Evolutionary conservation across 1,140 invertebrate species (phyloP).

Genomic region (Drosophila subpulchrella): DNA sequence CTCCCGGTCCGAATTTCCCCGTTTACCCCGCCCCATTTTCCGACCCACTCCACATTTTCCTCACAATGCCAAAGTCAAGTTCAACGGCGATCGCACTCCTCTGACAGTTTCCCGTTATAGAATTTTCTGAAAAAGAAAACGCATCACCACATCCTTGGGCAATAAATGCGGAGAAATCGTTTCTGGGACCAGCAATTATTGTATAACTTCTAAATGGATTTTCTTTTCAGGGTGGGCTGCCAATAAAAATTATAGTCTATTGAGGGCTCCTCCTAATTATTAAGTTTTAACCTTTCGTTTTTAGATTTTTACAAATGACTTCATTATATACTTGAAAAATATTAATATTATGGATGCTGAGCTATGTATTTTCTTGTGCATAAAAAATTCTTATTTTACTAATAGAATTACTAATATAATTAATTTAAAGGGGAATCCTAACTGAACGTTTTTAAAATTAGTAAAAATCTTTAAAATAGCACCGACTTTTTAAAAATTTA

Average conservation of each 20-base stretch:
- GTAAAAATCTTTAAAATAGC: no score
- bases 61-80: conserved; percentile 71
- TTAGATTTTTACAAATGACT: no score
- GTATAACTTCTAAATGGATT: neutral
- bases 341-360: no score
- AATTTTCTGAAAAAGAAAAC: conserved; percentile 21
- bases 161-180: conserved; percentile 2
- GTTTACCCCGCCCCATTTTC: conserved; percentile 6
- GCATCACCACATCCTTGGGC: conserved; percentile 20
- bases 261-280: neutral
- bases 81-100: conserved; percentile 62
- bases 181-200: conserved; percentile 2
- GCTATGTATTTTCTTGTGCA: no score
- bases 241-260: neutral
- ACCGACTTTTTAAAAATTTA: no score
- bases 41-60: conserved; percentile 16
- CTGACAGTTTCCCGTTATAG: conserved; percentile 32
- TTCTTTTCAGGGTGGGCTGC: neutral
- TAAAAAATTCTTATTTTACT: no score
- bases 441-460: no score
- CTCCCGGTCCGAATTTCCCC: neutral
- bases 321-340: no score
- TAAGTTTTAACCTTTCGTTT: neutral
- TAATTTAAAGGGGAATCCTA: no score
- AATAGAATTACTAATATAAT: no score